Conservation (phyloP, 2,797 vertebrate genomes). For the Triplophysa bombifrons region DNA sequence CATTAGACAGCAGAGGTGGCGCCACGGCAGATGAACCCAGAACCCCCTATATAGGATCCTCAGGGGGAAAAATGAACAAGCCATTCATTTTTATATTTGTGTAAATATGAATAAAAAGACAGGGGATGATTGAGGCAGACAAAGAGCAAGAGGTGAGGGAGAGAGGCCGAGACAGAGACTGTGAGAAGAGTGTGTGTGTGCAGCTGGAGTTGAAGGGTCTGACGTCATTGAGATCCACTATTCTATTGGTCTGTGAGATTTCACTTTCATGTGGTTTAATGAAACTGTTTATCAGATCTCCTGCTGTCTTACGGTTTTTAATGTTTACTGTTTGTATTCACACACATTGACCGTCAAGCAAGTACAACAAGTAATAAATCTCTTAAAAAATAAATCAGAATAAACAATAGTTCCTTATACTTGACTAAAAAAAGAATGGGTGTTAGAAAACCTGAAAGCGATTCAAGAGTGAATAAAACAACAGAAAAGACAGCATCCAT, state of each 20-base stretch:
- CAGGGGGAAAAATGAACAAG: constrained; percentile 31
- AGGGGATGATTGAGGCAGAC: constrained; percentile 36
- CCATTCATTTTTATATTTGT: constrained; percentile 43
- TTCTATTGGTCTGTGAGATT: constrained; percentile 48
- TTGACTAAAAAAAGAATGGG: background rate
- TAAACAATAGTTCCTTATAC: background rate
- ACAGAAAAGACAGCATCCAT: background rate
- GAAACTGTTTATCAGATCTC: constrained; percentile 24
- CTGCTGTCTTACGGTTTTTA: constrained; percentile 5
- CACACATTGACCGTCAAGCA: background rate
- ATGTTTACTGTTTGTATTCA: background rate
- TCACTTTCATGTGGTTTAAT: constrained; percentile 50
- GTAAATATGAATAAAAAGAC: constrained; percentile 48
- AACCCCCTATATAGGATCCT: constrained; percentile 36
- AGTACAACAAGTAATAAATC: background rate
- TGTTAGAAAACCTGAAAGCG: background rate
- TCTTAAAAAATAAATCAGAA: background rate
- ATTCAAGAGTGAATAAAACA: constrained; percentile 7
- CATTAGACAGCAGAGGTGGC: constrained; percentile 55
- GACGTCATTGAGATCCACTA: constrained; percentile 67
- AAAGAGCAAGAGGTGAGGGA: constrained; percentile 48
- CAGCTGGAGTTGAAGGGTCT: constrained; percentile 74
- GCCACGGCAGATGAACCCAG: constrained; percentile 48
- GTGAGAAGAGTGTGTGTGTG: constrained; percentile 74
- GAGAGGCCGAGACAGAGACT: constrained; percentile 51